Evolutionary conservation across 1,140 invertebrate genomes (phyloP), one percentile per base, ranked within the genome.

Genomic region (Drosophila takahashii): DNA sequence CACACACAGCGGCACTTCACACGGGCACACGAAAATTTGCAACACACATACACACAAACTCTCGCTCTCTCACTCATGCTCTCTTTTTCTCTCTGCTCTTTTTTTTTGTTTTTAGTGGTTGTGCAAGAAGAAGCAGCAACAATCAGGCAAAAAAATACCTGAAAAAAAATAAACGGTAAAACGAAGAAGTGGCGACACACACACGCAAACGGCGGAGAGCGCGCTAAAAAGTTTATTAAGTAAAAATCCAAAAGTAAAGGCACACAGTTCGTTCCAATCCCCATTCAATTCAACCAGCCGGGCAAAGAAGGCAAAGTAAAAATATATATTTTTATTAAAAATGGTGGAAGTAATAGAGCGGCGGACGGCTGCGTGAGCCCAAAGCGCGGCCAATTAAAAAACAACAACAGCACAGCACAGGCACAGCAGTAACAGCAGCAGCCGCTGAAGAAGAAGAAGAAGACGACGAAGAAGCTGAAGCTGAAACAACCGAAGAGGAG

Each of bases 111-210:
- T 89, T 89, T 79, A 89, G 84, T 89, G 84, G 84, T 89, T 89
- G 84, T 89, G 84, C 84, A 90, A 90, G 81, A 90, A 90, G 80
- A 84, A 87, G 80, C 73, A 87, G 87, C 83, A 84, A 80, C 87
- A 90, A 89, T 85, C 79, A 80, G 85, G 79, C 84, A 91, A 83
- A 81, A 65, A 81, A 83, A 91, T 80, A 90, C 84, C 83, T 87
- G 76, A 90, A 89, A 89, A 85, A 90, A 91, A 91, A 91, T 81
- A 91, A 91, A 91, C 87, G 89, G 89, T 90, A 90, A 89, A 90
- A 76, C 81, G 87, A 89, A 89, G 89, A 87, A 90, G 83, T 80
- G 66, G 84, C 85, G 76, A 90, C 84, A 83, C 72, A 90, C 48
- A 29, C 45, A 48, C n/a, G 27, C 44, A 18, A 29, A 15, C 47